Conservation (phyloP, 1,140 invertebrate species). For the Dryas iulia region DNA sequence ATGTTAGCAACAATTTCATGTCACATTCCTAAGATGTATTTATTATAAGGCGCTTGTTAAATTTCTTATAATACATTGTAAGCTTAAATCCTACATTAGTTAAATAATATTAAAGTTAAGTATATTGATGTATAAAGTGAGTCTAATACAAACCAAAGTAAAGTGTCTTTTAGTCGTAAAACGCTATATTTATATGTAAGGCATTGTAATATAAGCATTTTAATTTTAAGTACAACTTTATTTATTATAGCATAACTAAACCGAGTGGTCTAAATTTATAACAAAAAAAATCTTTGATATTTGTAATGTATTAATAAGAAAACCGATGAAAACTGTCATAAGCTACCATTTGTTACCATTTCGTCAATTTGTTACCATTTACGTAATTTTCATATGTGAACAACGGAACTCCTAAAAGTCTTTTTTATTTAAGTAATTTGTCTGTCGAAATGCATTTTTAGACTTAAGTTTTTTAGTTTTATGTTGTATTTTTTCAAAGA, state of each 20-base stretch:
- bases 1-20: not conserved
- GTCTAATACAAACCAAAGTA: constrained; percentile 75
- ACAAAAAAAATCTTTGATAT: not conserved
- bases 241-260: constrained; percentile 18
- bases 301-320: not conserved
- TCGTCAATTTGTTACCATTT: constrained; percentile 30
- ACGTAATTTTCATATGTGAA: not conserved
- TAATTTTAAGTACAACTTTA: constrained; percentile 13
- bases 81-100: too few relatives aligned
- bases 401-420: not conserved
- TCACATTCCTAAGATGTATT: not conserved
- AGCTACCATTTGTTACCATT: constrained; percentile 38
- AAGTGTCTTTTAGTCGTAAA: constrained; percentile 73
- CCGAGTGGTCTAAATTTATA: not conserved
- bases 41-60: not conserved
- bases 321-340: constrained; percentile 4
- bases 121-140: constrained; percentile 28
- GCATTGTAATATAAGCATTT: constrained; percentile 33
- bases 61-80: not conserved
- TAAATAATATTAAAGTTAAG: not conserved
- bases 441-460: constrained; percentile 21
- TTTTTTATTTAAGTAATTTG: not conserved
- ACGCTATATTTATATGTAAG: constrained; percentile 71
- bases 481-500: constrained; percentile 24
- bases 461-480: constrained; percentile 15